These are phyloP conservation scores for Cyrtodaria siliqua DNA, from an alignment of 2,888 invertebrate species.

Conservation along the genomic window DNA sequence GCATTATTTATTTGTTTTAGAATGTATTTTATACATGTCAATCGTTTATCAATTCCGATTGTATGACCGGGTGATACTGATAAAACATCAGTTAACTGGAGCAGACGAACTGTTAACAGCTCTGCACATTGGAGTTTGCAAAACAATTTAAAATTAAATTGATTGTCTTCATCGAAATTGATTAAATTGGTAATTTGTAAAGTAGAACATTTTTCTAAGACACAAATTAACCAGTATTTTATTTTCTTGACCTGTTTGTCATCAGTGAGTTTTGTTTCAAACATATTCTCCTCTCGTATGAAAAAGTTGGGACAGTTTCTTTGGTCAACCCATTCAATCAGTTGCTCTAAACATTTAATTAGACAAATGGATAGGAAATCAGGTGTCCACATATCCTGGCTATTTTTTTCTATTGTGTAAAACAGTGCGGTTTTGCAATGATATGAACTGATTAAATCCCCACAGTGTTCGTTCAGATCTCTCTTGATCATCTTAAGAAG, in stretches of 20 bases:
- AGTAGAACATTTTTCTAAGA: too few relatives aligned
- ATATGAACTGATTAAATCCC: slow-evolving; percentile 15
- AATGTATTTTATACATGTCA: too few relatives aligned
- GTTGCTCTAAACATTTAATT: not conserved
- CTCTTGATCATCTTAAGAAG: slow-evolving; percentile 36
- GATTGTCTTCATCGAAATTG: too few relatives aligned
- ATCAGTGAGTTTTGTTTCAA: not conserved
- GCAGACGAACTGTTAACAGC: not conserved
- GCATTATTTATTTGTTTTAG: too few relatives aligned
- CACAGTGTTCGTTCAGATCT: slow-evolving; percentile 1
- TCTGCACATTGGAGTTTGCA: not conserved
- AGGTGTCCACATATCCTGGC: not conserved
- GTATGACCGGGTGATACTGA: too few relatives aligned
- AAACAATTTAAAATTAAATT: not conserved
- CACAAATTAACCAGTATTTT: too few relatives aligned
- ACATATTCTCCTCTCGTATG: slow-evolving; percentile 20
- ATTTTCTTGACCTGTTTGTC: too few relatives aligned
- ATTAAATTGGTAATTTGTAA: too few relatives aligned
- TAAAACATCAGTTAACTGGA: too few relatives aligned
- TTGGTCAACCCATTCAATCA: slow-evolving; percentile 4
- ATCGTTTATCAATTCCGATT: too few relatives aligned
- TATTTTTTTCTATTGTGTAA: slow-evolving; percentile 6
- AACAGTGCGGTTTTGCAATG: slow-evolving; percentile 26
- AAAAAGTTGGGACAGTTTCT: slow-evolving; percentile 25
- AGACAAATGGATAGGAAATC: not conserved